Base-by-base conservation (phyloP, 2,888 invertebrate genomes). In the Euzophera pinguis region DNA sequence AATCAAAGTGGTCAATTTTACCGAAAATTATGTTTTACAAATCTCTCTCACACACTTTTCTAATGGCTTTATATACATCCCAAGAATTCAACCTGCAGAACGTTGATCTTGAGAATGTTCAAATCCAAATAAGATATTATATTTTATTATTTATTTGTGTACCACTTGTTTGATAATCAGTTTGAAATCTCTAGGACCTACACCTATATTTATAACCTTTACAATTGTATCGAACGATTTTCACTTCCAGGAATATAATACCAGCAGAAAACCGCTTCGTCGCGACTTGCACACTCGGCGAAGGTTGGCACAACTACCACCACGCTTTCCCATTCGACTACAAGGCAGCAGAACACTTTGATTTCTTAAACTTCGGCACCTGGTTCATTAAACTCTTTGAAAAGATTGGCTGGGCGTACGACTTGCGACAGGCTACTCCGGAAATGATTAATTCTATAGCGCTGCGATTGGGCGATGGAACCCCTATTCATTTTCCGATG, bases 261-360 rank as follows among this genome's bases (percentile, higher is more conserved):
- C 93, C 94, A 1, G 89, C 91, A 0, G 94, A 94, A 69, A 93
- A 93, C 62, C 78, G 85, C n/a, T 84, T 92, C 48, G 94, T 94
- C 0, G 88, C 93, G 0, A 82, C 92, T 0, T 82, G 92, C 50
- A 92, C 93, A 0, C 71, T 91, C 0, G 93, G 93, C 0, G 93
- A 94, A 71, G 95, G 95, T 1, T 95, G 94, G 93, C 95, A 95
- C 77, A 95, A 95, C 75, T 95, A 94, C 75, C 95, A 95, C 69
- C 95, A 95, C 73, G 92, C 92, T 0, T 95, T 95, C 69, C 95
- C 95, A 1, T 93, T 92, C 79, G 92, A 92, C 69, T 92, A 92
- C 73, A 90, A 91, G 62, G 92, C 92, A 0, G 90, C 91, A 1
- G 92, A 92, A 62, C 88, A 91, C 48, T 91, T 91, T 51, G 84